Evolutionary conservation across 2,888 invertebrate genomes (phyloP).

Genomic region (Acrocyrtus sp.): DNA sequence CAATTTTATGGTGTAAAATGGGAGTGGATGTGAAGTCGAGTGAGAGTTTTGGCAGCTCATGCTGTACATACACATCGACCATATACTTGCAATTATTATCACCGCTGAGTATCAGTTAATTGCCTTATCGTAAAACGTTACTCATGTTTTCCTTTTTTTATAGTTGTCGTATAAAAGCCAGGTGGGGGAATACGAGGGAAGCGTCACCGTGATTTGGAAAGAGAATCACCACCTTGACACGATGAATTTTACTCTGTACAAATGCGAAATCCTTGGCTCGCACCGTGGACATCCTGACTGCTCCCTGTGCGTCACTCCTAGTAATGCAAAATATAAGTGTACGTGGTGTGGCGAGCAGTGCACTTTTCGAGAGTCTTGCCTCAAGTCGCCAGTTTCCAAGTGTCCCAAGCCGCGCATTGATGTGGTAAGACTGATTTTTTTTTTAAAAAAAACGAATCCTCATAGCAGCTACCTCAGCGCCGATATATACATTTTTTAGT

Average conservation of each 20-base stretch:
- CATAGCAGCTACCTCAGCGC: too few relatives aligned
- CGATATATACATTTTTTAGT: too few relatives aligned
- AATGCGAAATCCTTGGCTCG: slow-evolving; percentile 94
- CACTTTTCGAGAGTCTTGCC: slow-evolving; percentile 85
- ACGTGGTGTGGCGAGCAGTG: slow-evolving; percentile 95
- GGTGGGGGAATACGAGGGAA: slow-evolving; percentile 87
- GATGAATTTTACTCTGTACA: slow-evolving; percentile 90
- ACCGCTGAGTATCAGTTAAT: not conserved
- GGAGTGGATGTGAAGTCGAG: too few relatives aligned
- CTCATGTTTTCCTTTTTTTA: slow-evolving; percentile 60
- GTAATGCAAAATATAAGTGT: slow-evolving; percentile 88
- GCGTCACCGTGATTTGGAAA: slow-evolving; percentile 93
- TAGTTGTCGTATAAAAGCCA: slow-evolving; percentile 88
- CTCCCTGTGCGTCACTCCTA: slow-evolving; percentile 91
- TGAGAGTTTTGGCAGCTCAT: too few relatives aligned
- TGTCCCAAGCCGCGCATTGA: slow-evolving; percentile 93
- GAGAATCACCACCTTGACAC: slow-evolving; percentile 92
- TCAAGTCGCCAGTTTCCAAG: slow-evolving; percentile 81
- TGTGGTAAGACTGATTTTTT: slow-evolving; percentile 72
- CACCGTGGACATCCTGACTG: slow-evolving; percentile 95
- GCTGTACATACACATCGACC: too few relatives aligned
- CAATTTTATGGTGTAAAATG: too few relatives aligned
- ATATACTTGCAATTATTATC: not conserved
- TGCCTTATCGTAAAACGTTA: not conserved
- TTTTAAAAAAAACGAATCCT: not conserved